Conservation (phyloP, 2,888 invertebrate species). For the Meta bourneti region DNA sequence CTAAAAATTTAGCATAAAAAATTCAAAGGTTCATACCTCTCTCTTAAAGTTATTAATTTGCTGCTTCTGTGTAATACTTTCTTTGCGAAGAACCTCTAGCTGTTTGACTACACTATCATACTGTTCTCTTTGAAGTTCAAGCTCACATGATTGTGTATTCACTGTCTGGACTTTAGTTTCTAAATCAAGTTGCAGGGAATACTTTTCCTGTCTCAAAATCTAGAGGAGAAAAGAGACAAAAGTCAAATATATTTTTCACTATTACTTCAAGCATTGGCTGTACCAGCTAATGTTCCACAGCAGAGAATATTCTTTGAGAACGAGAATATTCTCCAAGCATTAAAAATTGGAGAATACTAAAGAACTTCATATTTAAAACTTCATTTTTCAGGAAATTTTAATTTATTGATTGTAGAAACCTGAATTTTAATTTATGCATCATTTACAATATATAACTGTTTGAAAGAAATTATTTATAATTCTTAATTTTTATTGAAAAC, state of each 20-base stretch:
- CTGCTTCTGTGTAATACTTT: background rate
- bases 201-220: conserved; percentile 47
- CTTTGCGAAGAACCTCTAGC: conserved; percentile 2
- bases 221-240: background rate
- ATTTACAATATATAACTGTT: too few species aligned
- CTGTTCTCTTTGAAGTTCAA: conserved; percentile 15
- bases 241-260: background rate
- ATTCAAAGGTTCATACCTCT: conserved; percentile 17
- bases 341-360: too few species aligned
- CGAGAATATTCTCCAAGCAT: too few species aligned
- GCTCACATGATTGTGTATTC: conserved; percentile 25
- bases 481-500: too few species aligned
- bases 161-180: conserved; percentile 38
- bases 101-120: background rate
- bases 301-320: too few species aligned
- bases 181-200: conserved; percentile 40
- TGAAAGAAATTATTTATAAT: too few species aligned
- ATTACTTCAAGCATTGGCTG: background rate
- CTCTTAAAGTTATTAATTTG: conserved; percentile 24
- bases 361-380: too few species aligned
- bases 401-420: too few species aligned
- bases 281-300: too few species aligned
- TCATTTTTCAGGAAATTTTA: too few species aligned
- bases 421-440: too few species aligned
- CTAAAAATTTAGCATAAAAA: background rate